These are phyloP conservation scores for Odobenus rosmarus DNA, from an alignment of 2,113 vertebrate genomes.

Conservation along the genomic window DNA sequence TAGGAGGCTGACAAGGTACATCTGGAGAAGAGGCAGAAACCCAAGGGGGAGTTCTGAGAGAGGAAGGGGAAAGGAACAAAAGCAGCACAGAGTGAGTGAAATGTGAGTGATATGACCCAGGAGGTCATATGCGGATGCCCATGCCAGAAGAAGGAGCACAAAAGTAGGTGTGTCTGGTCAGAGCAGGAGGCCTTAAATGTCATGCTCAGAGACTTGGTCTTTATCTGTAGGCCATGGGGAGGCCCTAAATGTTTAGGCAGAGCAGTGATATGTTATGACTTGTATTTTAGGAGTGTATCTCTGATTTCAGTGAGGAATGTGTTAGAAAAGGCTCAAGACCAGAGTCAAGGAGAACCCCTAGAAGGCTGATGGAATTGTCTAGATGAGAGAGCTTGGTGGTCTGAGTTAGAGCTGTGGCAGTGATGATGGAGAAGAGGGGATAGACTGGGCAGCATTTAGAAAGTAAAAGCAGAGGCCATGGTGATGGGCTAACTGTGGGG, in stretches of 20 bases:
- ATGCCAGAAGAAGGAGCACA: neutral
- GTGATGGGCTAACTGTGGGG: neutral
- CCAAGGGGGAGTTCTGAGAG: neutral
- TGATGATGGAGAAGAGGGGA: neutral
- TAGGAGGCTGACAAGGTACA: neutral
- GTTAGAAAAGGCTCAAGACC: neutral
- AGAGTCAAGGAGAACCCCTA: neutral
- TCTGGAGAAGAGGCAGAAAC: neutral
- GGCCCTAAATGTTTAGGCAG: neutral
- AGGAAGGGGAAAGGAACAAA: neutral
- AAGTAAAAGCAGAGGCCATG: neutral
- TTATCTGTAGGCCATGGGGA: neutral
- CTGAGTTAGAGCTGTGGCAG: neutral
- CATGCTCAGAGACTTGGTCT: neutral
- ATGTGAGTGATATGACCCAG: neutral
- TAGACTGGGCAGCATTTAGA: neutral
- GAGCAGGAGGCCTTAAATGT: neutral
- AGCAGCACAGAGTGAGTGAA: too few relatives aligned
- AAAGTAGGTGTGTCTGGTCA: rapidly evolving
- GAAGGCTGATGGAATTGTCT: neutral
- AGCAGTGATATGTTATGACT: neutral
- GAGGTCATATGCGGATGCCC: neutral
- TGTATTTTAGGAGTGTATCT: neutral
- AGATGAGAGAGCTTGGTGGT: too few relatives aligned
- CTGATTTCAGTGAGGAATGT: neutral